Conservation (phyloP, 2,113 vertebrate species). For the Sclerurus mexicanus region DNA sequence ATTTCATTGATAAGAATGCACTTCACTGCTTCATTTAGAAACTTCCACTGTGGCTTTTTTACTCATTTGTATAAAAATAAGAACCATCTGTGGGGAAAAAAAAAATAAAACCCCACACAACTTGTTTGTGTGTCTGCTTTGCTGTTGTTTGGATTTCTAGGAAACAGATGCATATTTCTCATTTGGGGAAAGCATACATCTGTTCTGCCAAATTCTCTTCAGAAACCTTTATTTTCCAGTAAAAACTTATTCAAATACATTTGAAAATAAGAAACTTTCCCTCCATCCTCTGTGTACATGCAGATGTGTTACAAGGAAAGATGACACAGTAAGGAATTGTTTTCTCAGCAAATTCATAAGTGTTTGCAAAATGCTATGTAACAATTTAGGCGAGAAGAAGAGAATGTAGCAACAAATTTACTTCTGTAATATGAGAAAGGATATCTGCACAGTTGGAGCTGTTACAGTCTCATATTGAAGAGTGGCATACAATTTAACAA, state of each 20-base stretch:
- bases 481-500: neutral
- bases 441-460: conserved; percentile 19
- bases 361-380: conserved; percentile 47
- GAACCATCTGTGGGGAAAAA: conserved; percentile 37
- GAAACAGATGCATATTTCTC: conserved; percentile 70
- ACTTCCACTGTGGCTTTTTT: neutral
- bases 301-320: neutral
- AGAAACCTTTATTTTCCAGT: conserved; percentile 65
- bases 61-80: conserved; percentile 54
- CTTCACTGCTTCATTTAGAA: conserved; percentile 38
- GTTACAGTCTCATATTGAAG: neutral
- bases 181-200: conserved; percentile 68
- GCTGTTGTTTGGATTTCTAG: conserved; percentile 73
- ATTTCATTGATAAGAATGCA: conserved; percentile 36
- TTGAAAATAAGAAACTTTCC: conserved; percentile 37
- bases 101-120: neutral
- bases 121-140: conserved; percentile 44
- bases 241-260: conserved; percentile 38
- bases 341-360: conserved; percentile 37
- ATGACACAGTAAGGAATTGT: conserved; percentile 8
- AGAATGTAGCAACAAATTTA: neutral
- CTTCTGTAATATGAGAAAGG: conserved; percentile 11
- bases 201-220: conserved; percentile 65
- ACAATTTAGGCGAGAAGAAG: conserved; percentile 33
- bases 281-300: neutral